These are phyloP conservation scores for Drosophila takahashii DNA, from an alignment of 1,140 invertebrate species.

Conservation along the genomic window DNA sequence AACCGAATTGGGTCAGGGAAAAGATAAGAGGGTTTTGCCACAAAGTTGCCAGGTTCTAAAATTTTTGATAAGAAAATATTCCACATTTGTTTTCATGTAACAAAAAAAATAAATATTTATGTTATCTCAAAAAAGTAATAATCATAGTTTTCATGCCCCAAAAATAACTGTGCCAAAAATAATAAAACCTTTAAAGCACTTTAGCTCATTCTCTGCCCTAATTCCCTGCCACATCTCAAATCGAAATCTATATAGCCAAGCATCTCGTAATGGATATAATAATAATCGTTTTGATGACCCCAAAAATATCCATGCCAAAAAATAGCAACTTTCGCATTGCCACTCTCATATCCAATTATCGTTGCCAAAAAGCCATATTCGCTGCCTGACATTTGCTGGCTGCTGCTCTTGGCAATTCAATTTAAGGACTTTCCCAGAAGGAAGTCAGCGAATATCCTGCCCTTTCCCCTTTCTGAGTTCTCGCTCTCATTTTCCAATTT, in stretches of 20 bases:
- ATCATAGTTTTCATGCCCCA: neutral
- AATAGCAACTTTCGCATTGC: constrained; percentile 41
- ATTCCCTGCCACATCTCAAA: constrained; percentile 18
- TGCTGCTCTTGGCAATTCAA: constrained; percentile 40
- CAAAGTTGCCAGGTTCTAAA: neutral
- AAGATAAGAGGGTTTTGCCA: neutral
- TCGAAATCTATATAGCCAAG: constrained; percentile 17
- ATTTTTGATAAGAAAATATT: neutral
- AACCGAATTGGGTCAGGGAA: constrained; percentile 36
- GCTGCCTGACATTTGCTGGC: constrained; percentile 40
- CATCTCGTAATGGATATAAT: constrained; percentile 16
- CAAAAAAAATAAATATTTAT: neutral
- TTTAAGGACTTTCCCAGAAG: constrained; percentile 52
- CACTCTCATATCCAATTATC: constrained; percentile 52
- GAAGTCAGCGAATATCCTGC: neutral
- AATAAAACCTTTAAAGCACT: neutral
- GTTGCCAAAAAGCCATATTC: constrained; percentile 41
- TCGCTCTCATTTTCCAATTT: constrained; percentile 66
- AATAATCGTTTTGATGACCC: constrained; percentile 44
- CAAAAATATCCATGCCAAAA: constrained; percentile 37
- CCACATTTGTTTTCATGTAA: neutral
- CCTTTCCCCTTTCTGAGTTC: constrained; percentile 7
- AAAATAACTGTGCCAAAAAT: neutral
- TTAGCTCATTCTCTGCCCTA: constrained; percentile 15
- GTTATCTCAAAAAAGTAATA: neutral